Percentiles rank a stretch among this genome's conserved stretches.
Conservation (phyloP, 2,888 invertebrate species). For the Scaptomyza flava region DNA sequence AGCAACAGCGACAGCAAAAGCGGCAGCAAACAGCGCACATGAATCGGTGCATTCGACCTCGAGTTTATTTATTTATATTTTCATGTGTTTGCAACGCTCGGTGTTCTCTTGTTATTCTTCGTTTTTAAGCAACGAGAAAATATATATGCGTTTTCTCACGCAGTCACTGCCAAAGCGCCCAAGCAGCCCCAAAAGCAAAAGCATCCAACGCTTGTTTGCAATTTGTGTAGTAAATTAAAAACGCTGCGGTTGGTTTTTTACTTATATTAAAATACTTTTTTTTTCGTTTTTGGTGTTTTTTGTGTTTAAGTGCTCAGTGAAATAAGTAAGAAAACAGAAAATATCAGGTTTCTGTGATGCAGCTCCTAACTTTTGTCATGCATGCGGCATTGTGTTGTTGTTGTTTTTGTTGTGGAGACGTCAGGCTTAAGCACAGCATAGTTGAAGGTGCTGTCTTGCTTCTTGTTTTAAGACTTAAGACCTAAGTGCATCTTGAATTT, state of each 20-base stretch:
- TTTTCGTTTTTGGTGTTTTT: too few relatives aligned
- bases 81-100: conserved; percentile 40
- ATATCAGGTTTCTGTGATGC: conserved; percentile 45
- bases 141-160: conserved; percentile 51
- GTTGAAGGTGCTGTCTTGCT: conserved; percentile 19
- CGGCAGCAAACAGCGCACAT: conserved; percentile 35
- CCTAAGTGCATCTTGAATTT: conserved; percentile 60
- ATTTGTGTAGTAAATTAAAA: conserved; percentile 78
- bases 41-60: conserved; percentile 74
- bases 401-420: conserved; percentile 16
- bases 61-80: conserved; percentile 79
- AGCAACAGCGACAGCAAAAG: conserved; percentile 8
- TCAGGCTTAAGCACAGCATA: conserved; percentile 8
- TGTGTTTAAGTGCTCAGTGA: conserved; percentile 47
- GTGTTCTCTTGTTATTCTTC: conserved; percentile 45
- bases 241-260: conserved; percentile 56
- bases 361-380: conserved; percentile 49
- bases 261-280: background rate
- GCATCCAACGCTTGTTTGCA: conserved; percentile 48
- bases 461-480: conserved; percentile 18
- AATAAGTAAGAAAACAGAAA: conserved; percentile 29
- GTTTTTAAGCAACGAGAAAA: conserved; percentile 49
- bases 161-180: conserved; percentile 26
- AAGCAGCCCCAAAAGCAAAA: conserved; percentile 18
- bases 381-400: conserved; percentile 35